Percentiles rank a stretch among this genome's conserved stretches.
phyloP scores from a whole-genome alignment of 2,113 vertebrate species.

The Podiceps cristatus region DNA sequence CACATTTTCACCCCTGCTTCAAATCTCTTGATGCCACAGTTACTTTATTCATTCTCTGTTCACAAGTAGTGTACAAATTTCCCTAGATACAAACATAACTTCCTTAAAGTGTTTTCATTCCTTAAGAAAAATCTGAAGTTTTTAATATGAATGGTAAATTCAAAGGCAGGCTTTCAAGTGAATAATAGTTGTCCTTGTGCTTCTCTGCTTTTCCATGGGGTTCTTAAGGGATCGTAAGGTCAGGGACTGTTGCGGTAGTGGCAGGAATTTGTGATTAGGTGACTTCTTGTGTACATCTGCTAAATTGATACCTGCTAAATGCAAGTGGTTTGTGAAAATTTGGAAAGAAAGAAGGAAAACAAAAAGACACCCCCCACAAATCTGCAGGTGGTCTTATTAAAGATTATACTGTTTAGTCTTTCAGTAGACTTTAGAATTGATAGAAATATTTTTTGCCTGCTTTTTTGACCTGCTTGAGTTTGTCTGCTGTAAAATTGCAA shows the following conservation, averaged over 20 bases:
- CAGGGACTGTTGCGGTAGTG: background rate
- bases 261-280: background rate
- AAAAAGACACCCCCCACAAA: accelerated
- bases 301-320: background rate
- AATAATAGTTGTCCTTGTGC: background rate
- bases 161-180: background rate
- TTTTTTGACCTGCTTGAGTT: background rate
- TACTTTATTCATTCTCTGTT: background rate
- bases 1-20: background rate
- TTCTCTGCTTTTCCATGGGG: background rate
- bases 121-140: background rate
- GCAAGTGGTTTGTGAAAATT: background rate
- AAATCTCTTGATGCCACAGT: background rate
- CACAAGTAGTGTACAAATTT: background rate
- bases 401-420: background rate
- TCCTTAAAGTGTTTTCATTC: background rate
- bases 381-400: background rate
- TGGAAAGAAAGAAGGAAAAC: background rate
- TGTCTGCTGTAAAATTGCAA: background rate
- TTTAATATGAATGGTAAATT: background rate
- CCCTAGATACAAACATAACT: background rate
- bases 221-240: background rate
- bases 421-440: background rate
- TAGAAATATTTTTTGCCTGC: background rate
- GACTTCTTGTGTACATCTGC: background rate